Base-by-base conservation (phyloP, 2,888 invertebrate genomes). In the Cantharis rustica region DNA sequence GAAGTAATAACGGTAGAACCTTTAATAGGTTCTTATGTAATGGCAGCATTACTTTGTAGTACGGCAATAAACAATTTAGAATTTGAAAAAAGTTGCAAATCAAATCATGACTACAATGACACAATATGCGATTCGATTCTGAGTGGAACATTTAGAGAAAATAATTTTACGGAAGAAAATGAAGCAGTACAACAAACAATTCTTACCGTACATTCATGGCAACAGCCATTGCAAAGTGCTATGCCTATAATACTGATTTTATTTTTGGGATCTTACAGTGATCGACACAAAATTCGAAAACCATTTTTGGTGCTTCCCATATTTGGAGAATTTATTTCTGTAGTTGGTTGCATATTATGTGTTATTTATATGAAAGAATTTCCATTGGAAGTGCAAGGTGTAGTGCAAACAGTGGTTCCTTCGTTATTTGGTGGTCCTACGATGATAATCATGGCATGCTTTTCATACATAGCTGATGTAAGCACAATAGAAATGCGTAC, bases 371-470 rank as follows among this genome's bases (percentile, higher is more conserved):
- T 91, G 84, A 77, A 88, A n/a, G 88, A 90, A 81, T 91, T 90
- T 90, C 90, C 87, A 1, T 79, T 88, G 69, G 86, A 91, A 88
- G 85, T 87, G 0, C 90, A 89, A 64, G 92, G 88, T 70, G 84
- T 91, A 68, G 89, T 90, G 70, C 91, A 92, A 87, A 88, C 89
- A 2, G 81, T 92, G 0, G 88, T 92, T 0, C 89, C 90, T 1
- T 90, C 92, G 0, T 86, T 92, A 27, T 90, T 90, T 20, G 93
- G 93, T 26, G 92, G 92, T 17, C 87, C 89, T 76, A 89, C 91
- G 0, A 86, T 88, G 84, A 76, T 88, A 16, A 83, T 86, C 4
- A 87, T 88, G 87, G 88, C 88, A 11, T 81, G 85, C 13, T 88
- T 86, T 76, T 84, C 88, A 1, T 88, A 88, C 76, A 85, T 88